These are phyloP conservation scores for Bovichtus diacanthus DNA, from an alignment of 2,797 vertebrate genomes.

Conservation along the genomic window DNA sequence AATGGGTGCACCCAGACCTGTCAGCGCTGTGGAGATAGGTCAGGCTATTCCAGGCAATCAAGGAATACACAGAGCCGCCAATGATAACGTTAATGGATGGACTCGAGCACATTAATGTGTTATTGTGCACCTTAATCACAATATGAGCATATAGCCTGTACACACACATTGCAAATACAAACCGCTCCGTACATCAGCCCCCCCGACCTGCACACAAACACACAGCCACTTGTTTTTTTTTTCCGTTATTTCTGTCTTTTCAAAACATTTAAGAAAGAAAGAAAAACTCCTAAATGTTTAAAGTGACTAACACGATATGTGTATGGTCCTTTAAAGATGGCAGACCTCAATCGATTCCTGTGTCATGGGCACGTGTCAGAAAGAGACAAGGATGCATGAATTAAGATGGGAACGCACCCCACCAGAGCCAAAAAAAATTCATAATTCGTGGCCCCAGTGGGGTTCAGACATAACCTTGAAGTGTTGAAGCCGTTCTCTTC, in stretches of 20 bases:
- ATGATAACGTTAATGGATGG: background rate
- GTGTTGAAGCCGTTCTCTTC: conserved; percentile 28
- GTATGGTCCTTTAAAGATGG: conserved; percentile 5
- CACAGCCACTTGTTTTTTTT: background rate
- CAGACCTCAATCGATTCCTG: conserved; percentile 1
- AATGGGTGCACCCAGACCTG: no score
- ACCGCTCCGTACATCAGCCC: background rate
- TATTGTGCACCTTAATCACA: background rate
- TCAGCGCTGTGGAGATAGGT: no score
- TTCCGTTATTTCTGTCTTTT: background rate
- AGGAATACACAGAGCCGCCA: background rate
- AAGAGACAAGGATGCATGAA: conserved; percentile 13
- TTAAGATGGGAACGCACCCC: background rate
- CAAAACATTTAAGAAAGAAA: background rate
- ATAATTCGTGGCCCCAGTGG: conserved; percentile 24
- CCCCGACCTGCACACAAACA: background rate
- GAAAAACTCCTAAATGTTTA: background rate
- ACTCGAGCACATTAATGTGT: background rate
- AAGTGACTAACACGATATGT: background rate
- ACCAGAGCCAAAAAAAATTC: conserved; percentile 18
- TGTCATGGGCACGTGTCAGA: conserved; percentile 7
- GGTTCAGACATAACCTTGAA: conserved; percentile 27
- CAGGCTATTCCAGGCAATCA: no score
- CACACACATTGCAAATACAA: background rate
- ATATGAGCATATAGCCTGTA: background rate